Percentiles rank a stretch among this genome's conserved stretches.
Evolutionary conservation across 2,113 vertebrate species (phyloP).

Genomic region (Thalassarche chlororhynchos): DNA sequence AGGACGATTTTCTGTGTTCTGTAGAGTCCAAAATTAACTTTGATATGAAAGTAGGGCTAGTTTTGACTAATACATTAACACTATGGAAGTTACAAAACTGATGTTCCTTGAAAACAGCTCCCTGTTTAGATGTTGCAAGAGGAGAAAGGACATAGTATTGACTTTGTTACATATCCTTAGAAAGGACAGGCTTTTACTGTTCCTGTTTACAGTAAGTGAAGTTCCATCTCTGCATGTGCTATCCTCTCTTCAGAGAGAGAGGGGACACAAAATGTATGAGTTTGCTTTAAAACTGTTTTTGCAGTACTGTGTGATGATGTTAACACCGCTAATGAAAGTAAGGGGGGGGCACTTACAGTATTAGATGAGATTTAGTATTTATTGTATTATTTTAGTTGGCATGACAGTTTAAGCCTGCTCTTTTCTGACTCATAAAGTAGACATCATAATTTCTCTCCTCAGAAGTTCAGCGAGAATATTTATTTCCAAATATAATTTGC

Average conservation of each 20-base stretch:
- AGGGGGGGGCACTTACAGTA: background rate
- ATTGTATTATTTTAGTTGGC: background rate
- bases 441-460: background rate
- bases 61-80: background rate
- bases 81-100: background rate
- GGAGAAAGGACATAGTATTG: background rate
- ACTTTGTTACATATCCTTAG: background rate
- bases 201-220: background rate
- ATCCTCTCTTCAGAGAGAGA: background rate
- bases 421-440: background rate
- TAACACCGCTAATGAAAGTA: background rate
- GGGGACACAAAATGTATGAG: background rate
- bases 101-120: background rate
- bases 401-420: background rate
- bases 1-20: background rate
- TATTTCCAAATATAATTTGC: constrained; percentile 9
- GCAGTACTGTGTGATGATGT: background rate
- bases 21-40: background rate
- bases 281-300: background rate
- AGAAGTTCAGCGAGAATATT: background rate
- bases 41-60: background rate
- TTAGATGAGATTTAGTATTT: background rate
- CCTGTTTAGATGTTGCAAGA: background rate
- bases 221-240: background rate
- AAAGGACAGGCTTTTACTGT: background rate